Conservation (phyloP, 2,113 vertebrate genomes). For the Leuciscus idus region DNA sequence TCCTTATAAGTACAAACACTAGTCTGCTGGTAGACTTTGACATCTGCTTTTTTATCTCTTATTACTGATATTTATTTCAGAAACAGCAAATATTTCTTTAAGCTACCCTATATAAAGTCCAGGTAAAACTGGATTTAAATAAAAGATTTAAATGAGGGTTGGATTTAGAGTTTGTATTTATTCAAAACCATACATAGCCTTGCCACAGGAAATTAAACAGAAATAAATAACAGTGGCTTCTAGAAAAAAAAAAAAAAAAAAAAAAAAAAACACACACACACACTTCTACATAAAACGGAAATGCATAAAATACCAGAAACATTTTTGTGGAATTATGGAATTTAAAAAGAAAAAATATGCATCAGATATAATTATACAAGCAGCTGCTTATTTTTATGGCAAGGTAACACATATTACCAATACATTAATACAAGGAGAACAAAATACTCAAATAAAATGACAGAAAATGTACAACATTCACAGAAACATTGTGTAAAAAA, state of each 20-base stretch:
- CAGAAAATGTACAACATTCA: conserved; percentile 59
- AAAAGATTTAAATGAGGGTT: background rate
- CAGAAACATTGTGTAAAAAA: conserved; percentile 27
- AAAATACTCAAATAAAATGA: conserved; percentile 17
- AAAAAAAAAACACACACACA: no score
- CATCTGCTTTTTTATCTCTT: conserved; percentile 12
- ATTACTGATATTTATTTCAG: no score
- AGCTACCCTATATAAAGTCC: background rate
- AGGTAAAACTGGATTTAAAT: background rate
- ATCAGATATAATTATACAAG: background rate
- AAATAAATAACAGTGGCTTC: conserved; percentile 68
- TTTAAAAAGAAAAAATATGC: background rate
- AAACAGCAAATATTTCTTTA: background rate
- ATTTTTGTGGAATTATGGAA: background rate
- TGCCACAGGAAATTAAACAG: conserved; percentile 51
- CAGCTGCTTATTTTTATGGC: background rate
- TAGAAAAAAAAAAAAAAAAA: conserved; percentile 44
- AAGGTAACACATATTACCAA: conserved; percentile 41
- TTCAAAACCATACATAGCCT: conserved; percentile 59
- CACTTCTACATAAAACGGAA: conserved; percentile 17
- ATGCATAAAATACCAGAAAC: background rate
- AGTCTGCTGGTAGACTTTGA: background rate
- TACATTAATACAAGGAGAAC: conserved; percentile 50
- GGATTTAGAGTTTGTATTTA: conserved; percentile 65
- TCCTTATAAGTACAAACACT: conserved; percentile 21